Base-by-base conservation (phyloP, 2,113 vertebrate species). In the Rana temporaria region DNA sequence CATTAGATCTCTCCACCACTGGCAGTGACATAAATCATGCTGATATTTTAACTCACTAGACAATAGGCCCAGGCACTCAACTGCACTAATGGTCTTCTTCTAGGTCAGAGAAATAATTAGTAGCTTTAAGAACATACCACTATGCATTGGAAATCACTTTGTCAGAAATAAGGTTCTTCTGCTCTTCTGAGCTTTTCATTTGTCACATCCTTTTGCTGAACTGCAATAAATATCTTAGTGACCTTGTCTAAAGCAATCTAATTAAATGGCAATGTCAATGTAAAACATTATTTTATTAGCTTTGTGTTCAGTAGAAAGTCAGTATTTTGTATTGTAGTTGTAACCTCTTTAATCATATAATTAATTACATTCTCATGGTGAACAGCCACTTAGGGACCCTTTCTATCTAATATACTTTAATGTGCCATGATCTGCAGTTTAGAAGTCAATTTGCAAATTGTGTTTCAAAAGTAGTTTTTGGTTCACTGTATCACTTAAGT, bases 191-290 rank as follows among this genome's bases (percentile, higher is more conserved):
- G 81, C 71, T 60, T 82, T 82, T 75, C 52, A 67, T 75, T 82
- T 82, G 81, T 75, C 81, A 82, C 71, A 82, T 82, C 64, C 42
- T 82, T 82, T 76, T 75, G 62, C 63, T 75, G 62, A 82, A 75
- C 71, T 74, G 81, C 71, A 82, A 67, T 82, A 82, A 82, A 82
- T 75, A 82, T 82, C 81, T 24, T 22, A 82, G 65, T 75, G 81
- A 82, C 81, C 81, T 82, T 82, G 81, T 82, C 80, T 82, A 57
- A 34, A 75, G 30, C 71, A 60, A 63, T 82, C 55, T 75, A 82
- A 82, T 75, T 75, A 82, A 82, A 82, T 75, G 81, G 81, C 71
- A 75, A 82, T 82, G 81, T 82, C 81, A 82, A 68, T 75, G 81
- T 82, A 82, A 75, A 75, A 66, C 80, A 82, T 82, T 82, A 82